Base-by-base conservation (phyloP, 2,888 invertebrate genomes). In the Physocephala rufipes region DNA sequence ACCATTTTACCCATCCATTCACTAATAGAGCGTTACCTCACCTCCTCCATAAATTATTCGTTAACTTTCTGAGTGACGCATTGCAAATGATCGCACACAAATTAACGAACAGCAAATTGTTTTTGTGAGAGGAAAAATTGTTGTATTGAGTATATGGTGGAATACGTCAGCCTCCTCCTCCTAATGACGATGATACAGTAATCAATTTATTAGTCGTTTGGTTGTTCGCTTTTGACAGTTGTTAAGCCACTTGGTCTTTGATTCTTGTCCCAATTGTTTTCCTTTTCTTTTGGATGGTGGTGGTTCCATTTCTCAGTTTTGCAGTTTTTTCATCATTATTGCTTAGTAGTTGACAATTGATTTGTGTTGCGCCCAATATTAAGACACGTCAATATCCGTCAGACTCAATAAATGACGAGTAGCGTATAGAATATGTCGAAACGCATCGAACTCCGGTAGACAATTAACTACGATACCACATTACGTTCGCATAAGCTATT, bases 341-440 rank as follows among this genome's bases (percentile, higher is more conserved):
- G 58, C 43, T 67, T 58, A 58, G 58, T 47, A 26, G 58, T 58
- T 67, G 67, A 47, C 67, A 67, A 45, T 55, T 67, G 24, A 67
- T 59, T 67, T 67, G 26, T 47, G 59, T 58, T 67, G 58, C 47
- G 43, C 45, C 67, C 26, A 58, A 13, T 7, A 36, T 58, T 58
- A 26, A 24, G 58, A 28, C 58, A 26, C 58, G 16, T 58, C 15
- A 26, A 26, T 28, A 26, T 53, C 36, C 24, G 53, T 24, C 53
- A 53, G 53, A n/a, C 53, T 53, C 53, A n/a, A 53, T 53, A 53
- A 53, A 53, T 36, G 9, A 36, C 36, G 9, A 36, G 36, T 7
- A 36, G 36, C 36, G 36, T 7, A 36, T 4, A 4, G 36, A 36
- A 7, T 9, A 36, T 4, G 9, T 9, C 36, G 9, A 36, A 36